phyloP scores from a whole-genome alignment of 64 coral and sea anemone genomes.

The Stichodactyla mertensii region DNA sequence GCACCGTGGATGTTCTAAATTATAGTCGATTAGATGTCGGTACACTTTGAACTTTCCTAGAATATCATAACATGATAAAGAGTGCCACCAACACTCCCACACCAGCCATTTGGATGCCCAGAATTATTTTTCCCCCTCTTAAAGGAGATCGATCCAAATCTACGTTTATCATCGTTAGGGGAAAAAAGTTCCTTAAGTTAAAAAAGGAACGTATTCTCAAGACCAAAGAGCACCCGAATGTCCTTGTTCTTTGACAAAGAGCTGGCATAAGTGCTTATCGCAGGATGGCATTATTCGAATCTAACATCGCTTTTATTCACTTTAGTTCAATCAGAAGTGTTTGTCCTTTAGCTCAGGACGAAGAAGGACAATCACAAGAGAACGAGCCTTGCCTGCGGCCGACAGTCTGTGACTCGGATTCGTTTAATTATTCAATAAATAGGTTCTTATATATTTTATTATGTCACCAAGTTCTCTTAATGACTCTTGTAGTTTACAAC shows the following conservation, averaged over 20 bases:
- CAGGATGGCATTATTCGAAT: neutral
- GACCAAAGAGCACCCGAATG: neutral
- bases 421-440: constrained; percentile 97
- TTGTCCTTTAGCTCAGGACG: neutral
- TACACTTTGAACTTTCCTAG: constrained; percentile 65
- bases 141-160: neutral
- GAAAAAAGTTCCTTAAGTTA: neutral
- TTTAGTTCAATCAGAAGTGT: neutral
- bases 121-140: neutral
- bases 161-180: neutral
- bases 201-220: neutral
- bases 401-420: constrained; percentile 50
- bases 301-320: neutral
- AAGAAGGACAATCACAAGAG: neutral
- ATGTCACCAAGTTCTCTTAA: constrained; percentile 88
- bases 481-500: constrained; percentile 36
- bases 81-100: constrained; percentile 2
- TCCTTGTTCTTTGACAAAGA: neutral
- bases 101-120: constrained; percentile 2
- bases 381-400: constrained; percentile 11
- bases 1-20: constrained; percentile 80
- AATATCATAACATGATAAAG: constrained; percentile 72
- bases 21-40: constrained; percentile 94
- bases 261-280: neutral
- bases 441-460: constrained; percentile 80